phyloP scores from a whole-genome alignment of 2,113 vertebrate species.

The Crypturellus undulatus region DNA sequence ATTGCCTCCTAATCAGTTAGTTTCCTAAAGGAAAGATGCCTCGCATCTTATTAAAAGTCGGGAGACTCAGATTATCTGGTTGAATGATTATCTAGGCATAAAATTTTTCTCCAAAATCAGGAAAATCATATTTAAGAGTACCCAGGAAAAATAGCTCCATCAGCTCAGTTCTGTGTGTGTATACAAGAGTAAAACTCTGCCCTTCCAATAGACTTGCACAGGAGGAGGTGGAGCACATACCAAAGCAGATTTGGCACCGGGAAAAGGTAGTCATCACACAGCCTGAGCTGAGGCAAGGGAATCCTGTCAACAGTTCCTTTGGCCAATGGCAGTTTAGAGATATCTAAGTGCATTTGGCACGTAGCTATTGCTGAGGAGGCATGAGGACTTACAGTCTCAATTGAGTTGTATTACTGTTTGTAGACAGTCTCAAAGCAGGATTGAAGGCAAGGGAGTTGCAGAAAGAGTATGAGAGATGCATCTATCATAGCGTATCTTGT shows the following conservation, averaged over 20 bases:
- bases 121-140: neutral
- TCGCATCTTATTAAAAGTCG: slow-evolving; percentile 20
- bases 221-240: neutral
- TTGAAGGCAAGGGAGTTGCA: neutral
- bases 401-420: neutral
- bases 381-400: neutral
- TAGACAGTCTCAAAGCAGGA: neutral
- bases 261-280: neutral
- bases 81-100: neutral
- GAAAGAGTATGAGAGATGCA: neutral
- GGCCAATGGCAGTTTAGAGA: neutral
- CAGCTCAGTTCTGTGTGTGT: neutral
- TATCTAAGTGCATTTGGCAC: neutral
- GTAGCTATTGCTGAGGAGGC: neutral
- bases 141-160: neutral
- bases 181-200: neutral
- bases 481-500: neutral
- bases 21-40: neutral
- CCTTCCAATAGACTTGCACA: neutral
- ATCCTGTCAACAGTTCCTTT: neutral
- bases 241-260: neutral
- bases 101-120: neutral
- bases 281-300: neutral
- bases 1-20: neutral
- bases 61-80: neutral